Base-by-base conservation (phyloP, 2,797 vertebrate genomes). In the Phylloscopus collybita region DNA sequence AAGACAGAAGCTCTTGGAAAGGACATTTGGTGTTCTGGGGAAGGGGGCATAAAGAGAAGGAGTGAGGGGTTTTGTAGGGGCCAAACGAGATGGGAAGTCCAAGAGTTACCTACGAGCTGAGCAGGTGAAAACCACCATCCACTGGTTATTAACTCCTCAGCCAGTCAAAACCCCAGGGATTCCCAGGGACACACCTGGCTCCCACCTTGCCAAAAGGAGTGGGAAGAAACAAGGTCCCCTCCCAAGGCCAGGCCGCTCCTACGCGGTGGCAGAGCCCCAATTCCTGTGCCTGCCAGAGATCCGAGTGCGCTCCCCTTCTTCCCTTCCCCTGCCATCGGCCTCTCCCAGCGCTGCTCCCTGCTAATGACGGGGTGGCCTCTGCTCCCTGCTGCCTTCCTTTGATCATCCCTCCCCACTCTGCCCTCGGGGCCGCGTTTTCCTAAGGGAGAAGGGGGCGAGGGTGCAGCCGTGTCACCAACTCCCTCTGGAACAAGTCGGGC, bases 171-270 rank as follows among this genome's bases (percentile, higher is more conserved):
- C 34, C 73, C 53, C 21, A 91, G 91, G 95, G 93, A 91, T 95
- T 96, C 95, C 92, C 91, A 96, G 90, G 80, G 91, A 96, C 93
- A 89, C 97, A 96, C 93, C 94, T 96, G 88, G 67, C n/a, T 11
- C 95, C 80, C 89, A 57, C 70, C 47, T 93, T 92, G 93, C 94
- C 94, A 88, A 93, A 93, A 91, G 53, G 76, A 96, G 96, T 87
- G 90, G 96, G 96, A 96, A 83, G 95, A 91, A 90, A 87, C 94
- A 90, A 95, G 56, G 83, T 93, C 79, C 88, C 95, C 92, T 96
- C 95, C 96, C 96, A 97, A 95, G 87, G 36, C 82, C 50, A 9
- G 32, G 56, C 51, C 83, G 45, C 81, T 94, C 96, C 94, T 80
- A 71, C 65, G 10, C 92, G 16, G 92, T 51, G 79, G 95, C 89